Evolutionary conservation across 2,888 invertebrate species (phyloP).

Genomic region (Cheilosia impressa): DNA sequence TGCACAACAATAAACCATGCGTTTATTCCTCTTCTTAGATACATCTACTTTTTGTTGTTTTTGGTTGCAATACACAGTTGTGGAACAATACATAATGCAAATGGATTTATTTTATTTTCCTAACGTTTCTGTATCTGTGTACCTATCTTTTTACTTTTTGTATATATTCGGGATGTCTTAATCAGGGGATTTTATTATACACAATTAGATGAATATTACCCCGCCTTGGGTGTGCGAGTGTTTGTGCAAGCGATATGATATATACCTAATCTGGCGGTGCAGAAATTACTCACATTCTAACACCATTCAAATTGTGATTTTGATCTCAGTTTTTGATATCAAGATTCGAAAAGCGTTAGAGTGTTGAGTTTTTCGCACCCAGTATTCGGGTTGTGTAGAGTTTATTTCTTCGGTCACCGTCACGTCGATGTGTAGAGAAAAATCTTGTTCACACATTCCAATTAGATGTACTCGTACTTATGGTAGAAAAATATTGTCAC

Average conservation of each 20-base stretch:
- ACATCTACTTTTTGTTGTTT: constrained; percentile 40
- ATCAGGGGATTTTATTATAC: constrained; percentile 51
- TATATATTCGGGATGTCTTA: constrained; percentile 47
- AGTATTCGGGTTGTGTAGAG: constrained; percentile 8
- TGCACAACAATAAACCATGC: constrained; percentile 75
- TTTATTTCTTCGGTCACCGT: background rate
- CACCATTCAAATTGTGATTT: constrained; percentile 50
- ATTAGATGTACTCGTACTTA: background rate
- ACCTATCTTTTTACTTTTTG: constrained; percentile 14
- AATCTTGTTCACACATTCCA: constrained; percentile 26
- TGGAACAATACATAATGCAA: constrained; percentile 68
- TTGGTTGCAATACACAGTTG: constrained; percentile 47
- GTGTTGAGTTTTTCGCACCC: constrained; percentile 58
- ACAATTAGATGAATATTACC: constrained; percentile 31
- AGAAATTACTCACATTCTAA: constrained; percentile 51
- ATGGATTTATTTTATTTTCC: constrained; percentile 25
- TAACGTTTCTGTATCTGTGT: constrained; percentile 13
- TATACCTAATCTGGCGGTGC: background rate
- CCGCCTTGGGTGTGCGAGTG: constrained; percentile 15
- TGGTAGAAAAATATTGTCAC: constrained; percentile 18
- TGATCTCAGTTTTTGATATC: constrained; percentile 54
- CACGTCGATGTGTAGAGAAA: background rate
- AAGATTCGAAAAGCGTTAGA: constrained; percentile 58
- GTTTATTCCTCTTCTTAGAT: constrained; percentile 54
- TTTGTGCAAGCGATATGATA: constrained; percentile 8